Percentiles rank a stretch among this genome's conserved stretches.
Conservation (phyloP, 2,888 invertebrate genomes). For the Gryllus longicercus region DNA sequence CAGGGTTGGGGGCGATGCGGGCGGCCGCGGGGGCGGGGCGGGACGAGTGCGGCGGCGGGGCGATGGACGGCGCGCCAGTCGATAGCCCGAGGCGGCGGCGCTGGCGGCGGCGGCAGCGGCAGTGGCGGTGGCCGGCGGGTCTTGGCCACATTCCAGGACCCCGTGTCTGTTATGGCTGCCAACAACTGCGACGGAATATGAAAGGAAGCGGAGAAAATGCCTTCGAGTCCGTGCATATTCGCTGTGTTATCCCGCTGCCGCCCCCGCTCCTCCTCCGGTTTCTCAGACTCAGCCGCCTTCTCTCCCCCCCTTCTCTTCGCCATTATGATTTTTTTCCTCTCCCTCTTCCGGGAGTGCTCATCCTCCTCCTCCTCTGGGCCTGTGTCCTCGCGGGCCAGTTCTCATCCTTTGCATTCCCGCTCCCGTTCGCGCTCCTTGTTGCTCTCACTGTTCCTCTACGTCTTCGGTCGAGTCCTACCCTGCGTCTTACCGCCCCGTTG, state of each 20-base stretch:
- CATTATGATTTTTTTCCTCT: not conserved
- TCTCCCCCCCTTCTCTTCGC: not conserved
- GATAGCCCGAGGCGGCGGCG: not conserved
- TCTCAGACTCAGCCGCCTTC: not conserved
- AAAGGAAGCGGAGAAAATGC: slow-evolving; percentile 2
- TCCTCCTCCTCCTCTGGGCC: too few species aligned
- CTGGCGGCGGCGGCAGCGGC: not conserved
- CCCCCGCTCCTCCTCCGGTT: not conserved
- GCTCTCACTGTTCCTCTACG: not conserved
- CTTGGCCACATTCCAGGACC: not conserved
- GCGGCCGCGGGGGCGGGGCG: not conserved
- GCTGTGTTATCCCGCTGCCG: not conserved
- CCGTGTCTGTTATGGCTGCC: not conserved
- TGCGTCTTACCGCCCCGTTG: too few species aligned
- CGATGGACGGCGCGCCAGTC: slow-evolving; percentile 10
- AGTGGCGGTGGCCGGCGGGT: not conserved
- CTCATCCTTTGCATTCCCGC: not conserved
- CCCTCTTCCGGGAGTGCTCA: not conserved
- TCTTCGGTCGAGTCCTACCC: too few species aligned
- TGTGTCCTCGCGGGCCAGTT: not conserved
- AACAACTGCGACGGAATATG: slow-evolving; percentile 17
- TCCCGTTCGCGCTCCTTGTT: not conserved
- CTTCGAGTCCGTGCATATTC: slow-evolving; percentile 2
- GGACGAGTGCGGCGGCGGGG: not conserved
- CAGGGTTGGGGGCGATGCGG: not conserved